Percentiles rank a stretch among this genome's conserved stretches.
phyloP scores from a whole-genome alignment of 2,113 vertebrate genomes.

The Marmota monax region DNA sequence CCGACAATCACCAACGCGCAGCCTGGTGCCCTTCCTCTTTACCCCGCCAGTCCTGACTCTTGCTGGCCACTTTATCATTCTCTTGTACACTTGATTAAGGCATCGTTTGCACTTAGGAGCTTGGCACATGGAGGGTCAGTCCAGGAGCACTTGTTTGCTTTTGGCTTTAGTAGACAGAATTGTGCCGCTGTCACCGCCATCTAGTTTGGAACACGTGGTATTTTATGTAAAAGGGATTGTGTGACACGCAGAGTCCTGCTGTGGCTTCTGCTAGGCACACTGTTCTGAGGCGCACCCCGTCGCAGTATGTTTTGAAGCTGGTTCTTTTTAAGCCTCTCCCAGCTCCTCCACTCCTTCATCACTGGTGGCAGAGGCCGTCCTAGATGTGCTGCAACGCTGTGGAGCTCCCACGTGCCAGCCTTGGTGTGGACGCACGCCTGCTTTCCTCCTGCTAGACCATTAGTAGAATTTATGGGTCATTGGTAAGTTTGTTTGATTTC shows the following conservation, averaged over 20 bases:
- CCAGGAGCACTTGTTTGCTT: too few relatives aligned
- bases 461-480: not conserved
- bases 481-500: not conserved
- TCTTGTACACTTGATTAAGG: too few relatives aligned
- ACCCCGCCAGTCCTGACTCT: fast-evolving
- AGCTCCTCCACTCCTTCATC: not conserved
- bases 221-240: not conserved
- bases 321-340: fast-evolving
- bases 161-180: not conserved
- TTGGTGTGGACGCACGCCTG: not conserved
- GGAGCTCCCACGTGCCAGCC: fast-evolving
- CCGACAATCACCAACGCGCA: fast-evolving
- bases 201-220: not conserved
- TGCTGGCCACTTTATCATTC: not conserved
- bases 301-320: not conserved
- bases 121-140: too few relatives aligned
- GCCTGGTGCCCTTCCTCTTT: too few relatives aligned
- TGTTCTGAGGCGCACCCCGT: not conserved
- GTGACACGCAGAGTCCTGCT: fast-evolving
- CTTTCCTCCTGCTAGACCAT: not conserved
- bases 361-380: too few relatives aligned
- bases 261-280: fast-evolving
- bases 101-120: too few relatives aligned
- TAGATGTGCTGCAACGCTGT: not conserved
- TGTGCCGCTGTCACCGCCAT: too few relatives aligned